Base-by-base conservation (phyloP, 1,140 invertebrate species). In the Plectus sambesii region DNA sequence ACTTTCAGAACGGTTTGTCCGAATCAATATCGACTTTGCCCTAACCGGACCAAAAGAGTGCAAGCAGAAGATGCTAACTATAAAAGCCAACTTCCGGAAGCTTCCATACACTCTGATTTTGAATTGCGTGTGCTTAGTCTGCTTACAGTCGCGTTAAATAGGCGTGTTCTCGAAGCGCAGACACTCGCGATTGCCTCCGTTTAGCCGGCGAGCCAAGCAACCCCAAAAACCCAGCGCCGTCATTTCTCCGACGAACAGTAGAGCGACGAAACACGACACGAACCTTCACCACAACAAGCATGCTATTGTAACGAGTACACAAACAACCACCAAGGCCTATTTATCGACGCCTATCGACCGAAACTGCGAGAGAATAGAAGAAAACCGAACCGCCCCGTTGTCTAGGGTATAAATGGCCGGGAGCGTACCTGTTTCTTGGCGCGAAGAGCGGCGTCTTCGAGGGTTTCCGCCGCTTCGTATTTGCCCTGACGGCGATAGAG, bases 391-490 rank as follows among this genome's bases (percentile, higher is more conserved):
- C 46, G 22, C 19, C 12, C 20, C 25, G 2, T 3, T 19, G 20
- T n/a, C 17, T 19, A 43, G 40, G 26, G 9, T 48, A 46, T 47
- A 44, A 44, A 12, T 44, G 25, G 12, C 4, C 40, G 22, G 12
- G 3, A 26, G 38, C 60, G 29, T 24, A 69, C 86, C 80, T 93
- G 87, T 76, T 87, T 89, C 72, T 87, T 79, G 59, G 85, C 89
- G 63, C 88, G 77, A 53, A 92, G 75, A 20, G 87, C 87, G 76
- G 89, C 96, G 74, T 97, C 92, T 71, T 99, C 93, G 12, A 99
- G 76, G 0, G 89, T 96, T 71, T 97, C 92, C 15, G 93, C 93
- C 5, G 93, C 93, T 71, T 97, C 90, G 73, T 93, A 97, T 74
- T 94, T 96, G 48, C 92, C 92, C 75, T 97, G 90, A 56, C 90